Evolutionary conservation across 2,113 vertebrate genomes (phyloP), one percentile per base, ranked within the genome.

Genomic region (Formicarius rufipectus): DNA sequence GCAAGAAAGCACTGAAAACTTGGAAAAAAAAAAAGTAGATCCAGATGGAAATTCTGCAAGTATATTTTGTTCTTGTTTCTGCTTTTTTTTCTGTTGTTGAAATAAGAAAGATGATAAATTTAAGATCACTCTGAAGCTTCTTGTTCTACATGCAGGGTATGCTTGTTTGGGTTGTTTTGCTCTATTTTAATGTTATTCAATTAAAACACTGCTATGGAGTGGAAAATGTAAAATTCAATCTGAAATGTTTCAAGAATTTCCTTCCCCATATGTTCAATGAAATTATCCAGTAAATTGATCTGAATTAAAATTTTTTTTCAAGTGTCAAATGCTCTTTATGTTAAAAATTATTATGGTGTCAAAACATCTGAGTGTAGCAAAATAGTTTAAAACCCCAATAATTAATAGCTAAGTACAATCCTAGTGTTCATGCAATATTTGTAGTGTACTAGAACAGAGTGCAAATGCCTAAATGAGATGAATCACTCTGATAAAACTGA

Each of bases 401-500:
- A 89, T 71, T 84, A 78, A 71, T 37, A 52, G 22, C 10, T 49
- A 73, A 84, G 22, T 71, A 53, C 23, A 59, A 28, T 39, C 33
- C 31, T 25, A n/a, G 14, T 64, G 39, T 75, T 93, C 33, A 4
- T 25, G 15, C 28, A 64, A 25, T 64, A 84, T 68, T 93, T 84
- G 67, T 35, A 14, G n/a, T 19, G 5, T 71, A 47, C 31, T 59
- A 44, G 47, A 80, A 81, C 21, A 20, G 5, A n/a, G 13, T 62
- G 35, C 22, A 92, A 86, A 76, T 86, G 25, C 55, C 28, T 90
- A 90, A 85, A 90, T 85, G 49, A 88, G 37, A 88, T 90, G 37
- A 93, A 92, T 95, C 85, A 92, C 30, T 14, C 18, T 62, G 67
- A 83, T 86, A 88, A 96, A 90, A 42, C 30, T 24, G 59, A 96